Evolutionary conservation across 2,888 invertebrate species (phyloP).

Genomic region (Trissolcus japonicus): DNA sequence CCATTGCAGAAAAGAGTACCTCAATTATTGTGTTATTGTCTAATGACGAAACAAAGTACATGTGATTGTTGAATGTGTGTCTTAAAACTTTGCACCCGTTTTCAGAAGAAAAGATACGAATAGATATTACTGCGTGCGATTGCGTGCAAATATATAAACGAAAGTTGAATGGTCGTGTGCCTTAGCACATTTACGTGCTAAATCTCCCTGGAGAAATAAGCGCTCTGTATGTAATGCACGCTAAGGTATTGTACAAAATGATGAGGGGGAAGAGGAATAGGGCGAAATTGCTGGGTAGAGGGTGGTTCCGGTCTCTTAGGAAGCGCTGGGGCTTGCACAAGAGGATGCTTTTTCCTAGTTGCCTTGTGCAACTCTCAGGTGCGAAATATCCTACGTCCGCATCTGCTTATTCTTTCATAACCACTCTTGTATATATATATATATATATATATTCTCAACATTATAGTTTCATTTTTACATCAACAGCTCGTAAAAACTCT

Average conservation of each 20-base stretch:
- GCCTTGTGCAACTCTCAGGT: constrained; percentile 61
- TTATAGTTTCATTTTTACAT: too few relatives aligned
- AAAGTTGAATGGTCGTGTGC: constrained; percentile 52
- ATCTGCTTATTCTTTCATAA: constrained; percentile 67
- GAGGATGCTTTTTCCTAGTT: constrained; percentile 44
- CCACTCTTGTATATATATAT: constrained; percentile 27
- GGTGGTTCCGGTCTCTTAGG: constrained; percentile 59
- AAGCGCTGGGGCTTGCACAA: constrained; percentile 44
- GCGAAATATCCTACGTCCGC: constrained; percentile 60
- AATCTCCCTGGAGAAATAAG: constrained; percentile 74
- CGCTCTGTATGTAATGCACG: constrained; percentile 73
- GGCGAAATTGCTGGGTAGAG: constrained; percentile 56
- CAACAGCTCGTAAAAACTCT: too few relatives aligned
- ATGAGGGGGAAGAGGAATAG: constrained; percentile 59
- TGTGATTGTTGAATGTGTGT: constrained; percentile 20
- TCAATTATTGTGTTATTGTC: not conserved
- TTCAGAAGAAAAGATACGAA: constrained; percentile 28
- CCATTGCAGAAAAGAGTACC: not conserved
- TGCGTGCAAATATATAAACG: constrained; percentile 54
- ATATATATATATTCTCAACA: too few relatives aligned
- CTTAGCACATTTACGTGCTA: constrained; percentile 68
- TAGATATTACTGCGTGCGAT: constrained; percentile 41
- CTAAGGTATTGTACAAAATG: constrained; percentile 67
- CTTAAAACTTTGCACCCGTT: constrained; percentile 21
- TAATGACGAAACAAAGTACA: not conserved